phyloP scores from a whole-genome alignment of 2,888 invertebrate genomes.

The Dendrolimus houi region DNA sequence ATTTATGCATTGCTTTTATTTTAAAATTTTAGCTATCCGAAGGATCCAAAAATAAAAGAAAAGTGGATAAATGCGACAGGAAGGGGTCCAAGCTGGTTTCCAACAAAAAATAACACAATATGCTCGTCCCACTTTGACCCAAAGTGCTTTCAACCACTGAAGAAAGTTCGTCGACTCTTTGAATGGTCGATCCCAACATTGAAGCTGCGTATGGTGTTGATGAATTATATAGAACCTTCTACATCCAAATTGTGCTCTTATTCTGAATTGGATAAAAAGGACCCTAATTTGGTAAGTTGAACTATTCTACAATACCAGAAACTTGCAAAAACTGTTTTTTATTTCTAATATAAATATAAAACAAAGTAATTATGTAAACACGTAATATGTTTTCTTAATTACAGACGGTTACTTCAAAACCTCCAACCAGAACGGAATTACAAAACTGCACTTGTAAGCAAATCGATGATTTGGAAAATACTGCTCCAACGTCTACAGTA shows the following conservation, averaged over 20 bases:
- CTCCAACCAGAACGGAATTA: not conserved
- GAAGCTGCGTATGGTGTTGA: not conserved
- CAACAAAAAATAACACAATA: not conserved
- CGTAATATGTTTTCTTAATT: too few species aligned
- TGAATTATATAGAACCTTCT: not conserved
- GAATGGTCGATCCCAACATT: conserved; percentile 8
- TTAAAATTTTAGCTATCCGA: not conserved
- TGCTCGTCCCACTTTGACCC: conserved; percentile 1
- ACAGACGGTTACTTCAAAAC: too few species aligned
- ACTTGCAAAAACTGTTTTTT: conserved; percentile 6
- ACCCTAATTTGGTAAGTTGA: not conserved
- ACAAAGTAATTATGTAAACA: too few species aligned
- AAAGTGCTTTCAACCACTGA: conserved; percentile 5
- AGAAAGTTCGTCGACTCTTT: conserved; percentile 7
- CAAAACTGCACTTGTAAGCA: not conserved
- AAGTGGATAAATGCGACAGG: not conserved
- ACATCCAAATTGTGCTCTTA: not conserved
- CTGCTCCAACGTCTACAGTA: not conserved
- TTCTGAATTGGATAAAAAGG: not conserved
- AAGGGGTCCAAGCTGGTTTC: too few species aligned
- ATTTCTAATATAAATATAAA: too few species aligned
- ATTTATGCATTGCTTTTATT: not conserved
- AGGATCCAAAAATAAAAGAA: not conserved
- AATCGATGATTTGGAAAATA: not conserved
- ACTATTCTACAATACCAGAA: not conserved